phyloP scores from a whole-genome alignment of 1,140 invertebrate genomes.

The Drosophila arawakana region DNA sequence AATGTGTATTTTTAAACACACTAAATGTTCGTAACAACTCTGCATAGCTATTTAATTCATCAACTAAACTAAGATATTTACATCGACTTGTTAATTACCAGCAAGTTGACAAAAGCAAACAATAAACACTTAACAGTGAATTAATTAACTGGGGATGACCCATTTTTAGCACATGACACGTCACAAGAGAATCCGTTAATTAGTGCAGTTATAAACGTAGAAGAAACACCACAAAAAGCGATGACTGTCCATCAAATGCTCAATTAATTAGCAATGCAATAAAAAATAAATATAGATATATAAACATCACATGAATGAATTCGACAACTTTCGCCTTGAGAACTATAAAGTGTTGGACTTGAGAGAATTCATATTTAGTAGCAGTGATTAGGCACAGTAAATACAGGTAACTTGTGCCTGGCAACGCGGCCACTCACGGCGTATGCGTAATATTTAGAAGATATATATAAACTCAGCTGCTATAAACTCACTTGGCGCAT shows the following conservation, averaged over 20 bases:
- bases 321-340: conserved; percentile 48
- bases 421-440: conserved; percentile 45
- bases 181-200: conserved; percentile 32
- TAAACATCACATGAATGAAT: conserved; percentile 37
- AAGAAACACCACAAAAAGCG: conserved; percentile 5
- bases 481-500: conserved; percentile 65
- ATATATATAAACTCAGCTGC: conserved; percentile 25
- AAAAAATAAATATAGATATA: conserved; percentile 3
- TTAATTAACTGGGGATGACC: conserved; percentile 23
- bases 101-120: neutral
- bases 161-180: conserved; percentile 40
- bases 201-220: conserved; percentile 38
- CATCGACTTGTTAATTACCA: conserved; percentile 15
- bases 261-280: conserved; percentile 28
- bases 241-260: conserved; percentile 6
- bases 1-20: neutral
- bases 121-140: conserved; percentile 20
- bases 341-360: conserved; percentile 17
- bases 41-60: conserved; percentile 1
- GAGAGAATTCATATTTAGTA: conserved; percentile 52
- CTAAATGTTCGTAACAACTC: neutral
- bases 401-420: conserved; percentile 29
- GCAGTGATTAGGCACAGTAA: conserved; percentile 38
- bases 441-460: conserved; percentile 68
- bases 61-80: conserved; percentile 6